These are phyloP conservation scores for Entomobrya proxima DNA, from an alignment of 2,888 invertebrate genomes.

Conservation along the genomic window DNA sequence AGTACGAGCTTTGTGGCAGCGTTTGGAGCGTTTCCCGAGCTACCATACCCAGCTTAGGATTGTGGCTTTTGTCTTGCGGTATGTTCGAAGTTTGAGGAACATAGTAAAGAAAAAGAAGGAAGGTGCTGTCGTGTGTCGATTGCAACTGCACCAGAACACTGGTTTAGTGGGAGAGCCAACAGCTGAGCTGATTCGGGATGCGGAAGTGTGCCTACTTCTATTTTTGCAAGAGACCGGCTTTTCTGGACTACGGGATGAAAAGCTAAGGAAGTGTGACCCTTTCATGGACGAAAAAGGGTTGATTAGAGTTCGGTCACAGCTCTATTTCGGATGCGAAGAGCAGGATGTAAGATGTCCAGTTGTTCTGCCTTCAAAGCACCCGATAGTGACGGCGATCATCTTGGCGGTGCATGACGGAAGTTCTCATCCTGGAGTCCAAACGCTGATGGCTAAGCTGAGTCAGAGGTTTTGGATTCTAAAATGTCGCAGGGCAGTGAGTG, in stretches of 20 bases:
- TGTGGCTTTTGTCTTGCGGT: neutral
- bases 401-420: neutral
- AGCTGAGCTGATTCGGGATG: no score
- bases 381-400: neutral
- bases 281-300: neutral
- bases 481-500: neutral
- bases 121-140: neutral
- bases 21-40: neutral
- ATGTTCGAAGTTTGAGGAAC: neutral
- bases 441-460: neutral
- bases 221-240: neutral
- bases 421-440: neutral
- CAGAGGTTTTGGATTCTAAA: neutral
- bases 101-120: neutral
- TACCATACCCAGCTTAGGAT: neutral
- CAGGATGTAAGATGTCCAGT: neutral
- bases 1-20: slow-evolving; percentile 10
- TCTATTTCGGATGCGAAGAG: neutral
- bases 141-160: no score
- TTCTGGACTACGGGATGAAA: neutral
- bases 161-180: no score
- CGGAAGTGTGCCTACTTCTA: neutral
- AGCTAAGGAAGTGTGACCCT: neutral
- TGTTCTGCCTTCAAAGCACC: neutral
- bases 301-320: neutral